These are phyloP conservation scores for Gnathonemus longibarbis DNA, from an alignment of 2,113 vertebrate species.

Conservation along the genomic window DNA sequence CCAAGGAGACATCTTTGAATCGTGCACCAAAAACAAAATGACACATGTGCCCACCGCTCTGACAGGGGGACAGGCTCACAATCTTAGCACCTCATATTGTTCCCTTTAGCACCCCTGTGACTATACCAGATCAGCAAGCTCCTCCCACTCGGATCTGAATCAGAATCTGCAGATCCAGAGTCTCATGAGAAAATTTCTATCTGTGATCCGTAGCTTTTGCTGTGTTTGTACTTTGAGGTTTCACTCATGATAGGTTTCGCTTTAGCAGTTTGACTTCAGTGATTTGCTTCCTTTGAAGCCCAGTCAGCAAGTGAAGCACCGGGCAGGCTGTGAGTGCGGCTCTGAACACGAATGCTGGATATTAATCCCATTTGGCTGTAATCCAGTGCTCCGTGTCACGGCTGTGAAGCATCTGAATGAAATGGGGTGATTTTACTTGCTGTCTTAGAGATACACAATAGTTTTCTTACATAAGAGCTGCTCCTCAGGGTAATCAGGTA, in stretches of 20 bases:
- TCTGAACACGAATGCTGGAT: not conserved
- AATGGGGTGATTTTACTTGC: not conserved
- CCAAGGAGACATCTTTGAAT: not conserved
- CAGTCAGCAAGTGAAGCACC: not conserved
- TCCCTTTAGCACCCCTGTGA: not conserved
- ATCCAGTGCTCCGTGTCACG: not conserved
- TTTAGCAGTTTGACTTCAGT: not conserved
- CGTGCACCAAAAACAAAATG: not conserved
- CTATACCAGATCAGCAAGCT: slow-evolving; percentile 5
- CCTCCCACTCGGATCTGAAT: not conserved
- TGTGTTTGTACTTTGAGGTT: not conserved
- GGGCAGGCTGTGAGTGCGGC: not conserved
- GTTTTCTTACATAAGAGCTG: not conserved
- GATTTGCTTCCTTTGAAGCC: not conserved
- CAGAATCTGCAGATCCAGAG: not conserved
- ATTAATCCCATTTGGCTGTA: not conserved
- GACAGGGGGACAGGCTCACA: not conserved
- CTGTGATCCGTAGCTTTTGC: not conserved
- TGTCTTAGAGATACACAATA: not conserved
- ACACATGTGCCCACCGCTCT: not conserved
- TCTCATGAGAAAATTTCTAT: not conserved
- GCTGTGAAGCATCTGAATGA: not conserved
- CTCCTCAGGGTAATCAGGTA: not conserved
- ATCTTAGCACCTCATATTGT: not conserved
- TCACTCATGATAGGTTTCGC: not conserved